Evolutionary conservation across 2,888 invertebrate genomes (phyloP), one percentile per base, ranked within the genome.

Genomic region (Aphidius colemani): DNA sequence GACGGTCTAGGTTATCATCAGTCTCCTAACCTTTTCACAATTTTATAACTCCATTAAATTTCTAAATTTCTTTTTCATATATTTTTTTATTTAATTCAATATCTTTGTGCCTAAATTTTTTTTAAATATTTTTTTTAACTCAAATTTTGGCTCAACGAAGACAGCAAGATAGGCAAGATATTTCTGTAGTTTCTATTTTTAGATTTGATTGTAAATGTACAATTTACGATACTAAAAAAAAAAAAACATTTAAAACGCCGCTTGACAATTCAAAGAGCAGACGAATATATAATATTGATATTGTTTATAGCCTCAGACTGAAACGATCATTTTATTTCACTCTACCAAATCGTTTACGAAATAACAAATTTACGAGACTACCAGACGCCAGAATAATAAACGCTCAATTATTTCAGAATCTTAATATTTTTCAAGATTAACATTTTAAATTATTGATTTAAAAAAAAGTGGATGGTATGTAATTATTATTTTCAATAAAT

Each of bases 271-370:
- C 13, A 18, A 18, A 18, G 13, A 18, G 13, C 13, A 18, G 13
- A 2, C 30, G 18, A 45, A 56, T 45, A n/a, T 45, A n/a, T 10
- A 45, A 56, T 30, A 56, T 7, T 30, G 45, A 57, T 57, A 46
- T 7, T 57, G 57, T 57, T 46, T 18, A 18, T 18, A 57, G 39
- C 46, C 44, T n/a, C 55, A 55, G 78, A 74, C 74, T 74, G 72
- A 72, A 78, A 75, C 77, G 76, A 78, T 79, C 76, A 71, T 74
- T 18, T 18, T 18, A 18, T 18, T 73, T 65, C 55, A 43, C 58
- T 67, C 55, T 39, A 50, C 40, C 60, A 13, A 46, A 55, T 57
- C 70, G 69, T 70, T 75, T 72, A 72, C 70, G 66, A 74, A 72
- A 73, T 62, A 7, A 30, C 5, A 50, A 50, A 61, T 65, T 59